These are phyloP conservation scores for Acronicta leporina DNA, from an alignment of 2,888 invertebrate species.

Conservation along the genomic window DNA sequence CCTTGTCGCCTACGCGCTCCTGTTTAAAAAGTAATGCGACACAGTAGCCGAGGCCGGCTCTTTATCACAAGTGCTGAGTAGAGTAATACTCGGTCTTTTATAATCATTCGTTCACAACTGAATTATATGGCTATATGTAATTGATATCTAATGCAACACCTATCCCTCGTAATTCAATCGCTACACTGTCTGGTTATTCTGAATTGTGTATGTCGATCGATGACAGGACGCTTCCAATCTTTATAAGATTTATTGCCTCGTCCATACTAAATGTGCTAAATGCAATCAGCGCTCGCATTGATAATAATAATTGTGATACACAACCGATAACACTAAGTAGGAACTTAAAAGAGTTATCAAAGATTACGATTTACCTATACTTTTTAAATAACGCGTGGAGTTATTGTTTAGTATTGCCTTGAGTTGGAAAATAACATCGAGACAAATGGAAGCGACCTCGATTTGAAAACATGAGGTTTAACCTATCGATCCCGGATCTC, in stretches of 20 bases:
- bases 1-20: conserved; percentile 46
- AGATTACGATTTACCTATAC: conserved; percentile 1
- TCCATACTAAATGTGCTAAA: conserved; percentile 22
- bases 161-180: conserved; percentile 25
- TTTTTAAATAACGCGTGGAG: conserved; percentile 10
- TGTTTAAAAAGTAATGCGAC: conserved; percentile 42
- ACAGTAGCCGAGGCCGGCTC: conserved; percentile 12
- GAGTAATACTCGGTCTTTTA: conserved; percentile 14
- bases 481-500: conserved; percentile 42
- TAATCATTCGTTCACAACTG: conserved; percentile 4
- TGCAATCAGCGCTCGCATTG: conserved; percentile 41
- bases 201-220: conserved; percentile 24
- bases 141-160: conserved; percentile 43
- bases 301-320: conserved; percentile 33
- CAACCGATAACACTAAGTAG: conserved; percentile 17
- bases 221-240: conserved; percentile 41
- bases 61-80: conserved; percentile 21
- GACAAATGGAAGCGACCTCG: conserved; percentile 32
- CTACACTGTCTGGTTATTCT: conserved; percentile 33
- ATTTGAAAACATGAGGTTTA: conserved; percentile 33
- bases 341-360: conserved; percentile 17
- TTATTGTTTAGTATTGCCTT: conserved; percentile 23
- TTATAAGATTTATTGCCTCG: conserved; percentile 33
- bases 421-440: conserved; percentile 15
- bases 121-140: conserved; percentile 28